A percentile compares a stretch with the other conserved stretches of the same genome.
phyloP scores from a whole-genome alignment of 2,113 vertebrate species.

The Phainopepla nitens region DNA sequence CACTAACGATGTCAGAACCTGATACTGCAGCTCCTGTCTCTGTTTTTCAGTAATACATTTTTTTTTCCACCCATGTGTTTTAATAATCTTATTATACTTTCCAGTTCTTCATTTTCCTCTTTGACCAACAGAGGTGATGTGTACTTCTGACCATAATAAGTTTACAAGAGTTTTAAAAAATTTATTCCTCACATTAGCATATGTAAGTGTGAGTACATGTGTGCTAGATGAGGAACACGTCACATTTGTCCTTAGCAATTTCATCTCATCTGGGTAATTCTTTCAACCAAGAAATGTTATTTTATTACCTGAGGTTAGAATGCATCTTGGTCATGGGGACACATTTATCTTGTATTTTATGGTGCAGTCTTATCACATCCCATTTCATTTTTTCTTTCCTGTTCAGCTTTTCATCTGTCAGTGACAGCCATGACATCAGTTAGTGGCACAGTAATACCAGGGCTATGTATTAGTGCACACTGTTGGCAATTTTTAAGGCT shows the following conservation, averaged over 20 bases:
- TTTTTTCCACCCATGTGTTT: not conserved
- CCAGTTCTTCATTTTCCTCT: not conserved
- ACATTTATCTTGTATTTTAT: slow-evolving; percentile 39
- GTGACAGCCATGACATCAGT: not conserved
- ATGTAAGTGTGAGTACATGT: not conserved
- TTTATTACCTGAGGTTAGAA: slow-evolving; percentile 12
- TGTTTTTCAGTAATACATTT: not conserved
- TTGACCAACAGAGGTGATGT: not conserved
- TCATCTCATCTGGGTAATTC: not conserved
- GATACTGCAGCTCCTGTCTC: not conserved
- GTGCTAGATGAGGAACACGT: not conserved
- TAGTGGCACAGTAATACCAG: not conserved
- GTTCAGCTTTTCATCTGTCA: not conserved
- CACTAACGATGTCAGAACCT: not conserved
- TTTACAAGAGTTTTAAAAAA: not conserved
- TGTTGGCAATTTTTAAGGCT: not conserved
- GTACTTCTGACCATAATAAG: not conserved
- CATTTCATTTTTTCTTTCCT: not conserved
- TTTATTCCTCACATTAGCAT: not conserved
- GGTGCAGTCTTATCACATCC: slow-evolving; percentile 26
- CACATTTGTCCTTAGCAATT: not conserved
- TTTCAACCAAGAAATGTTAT: not conserved
- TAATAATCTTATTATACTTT: not conserved
- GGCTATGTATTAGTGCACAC: not conserved
- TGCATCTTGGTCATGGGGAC: not conserved